Percentiles rank a stretch among this genome's conserved stretches.
These are phyloP conservation scores for Kryptolebias marmoratus DNA, from an alignment of 2,113 vertebrate species.

Conservation along the genomic window DNA sequence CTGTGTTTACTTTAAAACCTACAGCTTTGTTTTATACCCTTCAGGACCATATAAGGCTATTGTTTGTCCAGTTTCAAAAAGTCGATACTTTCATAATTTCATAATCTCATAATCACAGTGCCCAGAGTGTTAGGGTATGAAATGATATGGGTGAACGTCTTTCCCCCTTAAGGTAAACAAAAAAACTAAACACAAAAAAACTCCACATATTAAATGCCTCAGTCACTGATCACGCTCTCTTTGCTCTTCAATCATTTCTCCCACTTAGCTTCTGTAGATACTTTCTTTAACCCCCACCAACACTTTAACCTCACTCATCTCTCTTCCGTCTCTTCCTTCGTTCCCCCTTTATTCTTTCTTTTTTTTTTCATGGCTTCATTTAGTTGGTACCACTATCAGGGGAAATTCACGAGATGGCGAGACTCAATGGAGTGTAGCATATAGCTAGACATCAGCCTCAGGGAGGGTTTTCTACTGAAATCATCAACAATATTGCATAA, in stretches of 20 bases:
- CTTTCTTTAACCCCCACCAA: constrained; percentile 47
- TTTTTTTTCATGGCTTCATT: constrained; percentile 78
- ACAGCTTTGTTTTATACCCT: constrained; percentile 12
- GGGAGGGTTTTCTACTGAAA: constrained; percentile 77
- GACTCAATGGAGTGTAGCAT: constrained; percentile 80
- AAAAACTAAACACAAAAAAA: constrained; percentile 15
- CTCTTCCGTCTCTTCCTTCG: constrained; percentile 39
- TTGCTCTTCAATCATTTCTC: constrained; percentile 51
- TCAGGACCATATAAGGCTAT: constrained; percentile 20
- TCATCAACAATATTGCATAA: constrained; percentile 80
- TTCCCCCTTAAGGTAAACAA: constrained; percentile 40
- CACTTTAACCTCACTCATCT: constrained; percentile 52
- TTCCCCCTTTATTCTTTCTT: neutral
- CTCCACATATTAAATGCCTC: constrained; percentile 26
- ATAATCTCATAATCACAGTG: constrained; percentile 50
- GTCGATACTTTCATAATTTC: constrained; percentile 37
- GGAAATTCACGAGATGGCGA: constrained; percentile 82
- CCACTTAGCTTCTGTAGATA: constrained; percentile 46
- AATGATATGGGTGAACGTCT: constrained; percentile 54
- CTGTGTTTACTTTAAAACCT: constrained; percentile 16
- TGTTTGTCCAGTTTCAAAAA: constrained; percentile 42
- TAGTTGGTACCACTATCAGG: constrained; percentile 78
- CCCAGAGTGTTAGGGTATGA: constrained; percentile 39
- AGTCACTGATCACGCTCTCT: constrained; percentile 22
- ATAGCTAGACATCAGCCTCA: constrained; percentile 72